These are phyloP conservation scores for Conops quadrifasciatus DNA, from an alignment of 2,888 invertebrate species.

Conservation along the genomic window DNA sequence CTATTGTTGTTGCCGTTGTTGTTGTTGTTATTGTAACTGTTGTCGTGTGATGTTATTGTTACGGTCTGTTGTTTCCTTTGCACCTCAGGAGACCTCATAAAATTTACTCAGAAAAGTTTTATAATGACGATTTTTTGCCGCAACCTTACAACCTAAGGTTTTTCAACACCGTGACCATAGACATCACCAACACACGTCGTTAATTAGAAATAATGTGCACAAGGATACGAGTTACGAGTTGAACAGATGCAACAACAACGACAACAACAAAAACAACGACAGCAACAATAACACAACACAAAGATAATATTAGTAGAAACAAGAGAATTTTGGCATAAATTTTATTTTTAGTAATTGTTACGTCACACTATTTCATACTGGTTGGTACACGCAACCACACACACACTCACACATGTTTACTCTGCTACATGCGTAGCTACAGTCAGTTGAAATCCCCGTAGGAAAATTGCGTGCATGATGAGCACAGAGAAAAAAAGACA, in stretches of 20 bases:
- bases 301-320: too few relatives aligned
- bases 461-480: too few relatives aligned
- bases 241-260: slow-evolving; percentile 31
- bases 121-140: slow-evolving; percentile 30
- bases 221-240: background rate
- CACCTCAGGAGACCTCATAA: slow-evolving; percentile 43
- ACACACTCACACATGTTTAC: background rate
- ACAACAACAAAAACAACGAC: slow-evolving; percentile 15
- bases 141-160: slow-evolving; percentile 31
- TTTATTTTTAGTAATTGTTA: slow-evolving; percentile 18
- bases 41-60: background rate
- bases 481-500: too few relatives aligned
- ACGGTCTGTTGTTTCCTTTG: slow-evolving; percentile 6
- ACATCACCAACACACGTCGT: slow-evolving; percentile 38
- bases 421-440: too few relatives aligned
- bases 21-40: background rate
- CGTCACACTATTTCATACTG: slow-evolving; percentile 11
- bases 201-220: slow-evolving; percentile 47
- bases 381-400: background rate
- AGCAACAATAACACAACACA: slow-evolving; percentile 23
- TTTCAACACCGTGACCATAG: slow-evolving; percentile 1
- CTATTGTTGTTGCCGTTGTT: background rate
- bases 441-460: too few relatives aligned
- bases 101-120: slow-evolving; percentile 21
- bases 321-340: too few relatives aligned